phyloP scores from a whole-genome alignment of 2,888 invertebrate species.

The Strigamia maritima region DNA sequence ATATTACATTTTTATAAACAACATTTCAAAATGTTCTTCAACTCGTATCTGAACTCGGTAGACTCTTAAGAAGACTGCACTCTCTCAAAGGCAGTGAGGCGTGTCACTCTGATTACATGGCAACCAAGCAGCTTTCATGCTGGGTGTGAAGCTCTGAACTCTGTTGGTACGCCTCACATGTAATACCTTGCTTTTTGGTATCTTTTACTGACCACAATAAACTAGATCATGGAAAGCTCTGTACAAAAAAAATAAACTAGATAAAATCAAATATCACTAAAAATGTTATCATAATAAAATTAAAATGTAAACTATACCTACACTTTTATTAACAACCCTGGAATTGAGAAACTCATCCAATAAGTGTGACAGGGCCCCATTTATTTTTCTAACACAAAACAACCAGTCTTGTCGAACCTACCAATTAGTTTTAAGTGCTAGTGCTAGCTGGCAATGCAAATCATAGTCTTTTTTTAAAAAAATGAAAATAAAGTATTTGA shows the following conservation, averaged over 20 bases:
- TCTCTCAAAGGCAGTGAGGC: not conserved
- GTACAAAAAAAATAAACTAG: not conserved
- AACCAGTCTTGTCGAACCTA: not conserved
- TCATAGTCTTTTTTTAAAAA: not conserved
- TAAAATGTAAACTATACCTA: not conserved
- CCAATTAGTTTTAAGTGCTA: constrained; percentile 2
- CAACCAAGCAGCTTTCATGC: constrained; percentile 9
- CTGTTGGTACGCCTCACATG: not conserved
- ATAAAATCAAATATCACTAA: not conserved
- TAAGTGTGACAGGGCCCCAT: not conserved
- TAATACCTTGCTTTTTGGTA: not conserved
- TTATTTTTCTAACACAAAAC: not conserved
- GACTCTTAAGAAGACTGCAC: not conserved
- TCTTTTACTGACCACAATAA: not conserved
- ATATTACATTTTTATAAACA: not conserved
- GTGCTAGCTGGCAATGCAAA: not conserved
- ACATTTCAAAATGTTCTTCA: not conserved
- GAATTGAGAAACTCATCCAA: not conserved
- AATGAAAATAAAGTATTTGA: not conserved
- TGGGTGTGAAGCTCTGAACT: constrained; percentile 17
- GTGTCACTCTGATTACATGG: constrained; percentile 13
- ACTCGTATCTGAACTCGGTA: not conserved
- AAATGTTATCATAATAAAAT: not conserved
- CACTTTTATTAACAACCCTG: not conserved
- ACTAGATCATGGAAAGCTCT: not conserved